Evolutionary conservation across 2,888 invertebrate species (phyloP), one percentile per base, ranked within the genome.

Genomic region (Acholoe squamosa): DNA sequence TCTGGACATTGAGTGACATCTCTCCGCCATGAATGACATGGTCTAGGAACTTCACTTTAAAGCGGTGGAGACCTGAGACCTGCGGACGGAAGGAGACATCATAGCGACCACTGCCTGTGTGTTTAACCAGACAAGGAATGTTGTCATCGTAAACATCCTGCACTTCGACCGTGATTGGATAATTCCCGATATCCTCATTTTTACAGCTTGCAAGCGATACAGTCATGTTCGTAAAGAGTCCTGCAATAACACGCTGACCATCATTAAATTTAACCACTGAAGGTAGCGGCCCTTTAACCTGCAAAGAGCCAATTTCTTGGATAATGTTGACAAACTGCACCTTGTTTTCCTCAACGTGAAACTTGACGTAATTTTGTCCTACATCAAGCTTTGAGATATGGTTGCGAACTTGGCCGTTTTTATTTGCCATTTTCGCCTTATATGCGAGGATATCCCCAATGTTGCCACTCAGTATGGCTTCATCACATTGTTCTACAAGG

Each of bases 81-180:
- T 91, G 89, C n/a, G 93, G 92, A 16, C 92, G 76, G 43, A 92
- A 92, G n/a, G 90, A 91, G 16, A 91, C 89, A 16, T 92, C 91
- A 76, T 93, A 93, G 22, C 61, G 52, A n/a, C 92, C 93, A n/a
- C 88, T 56, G 28, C 89, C 84, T 16, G 67, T 71, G 54, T 91
- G 80, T 54, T 92, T 84, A 22, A 91, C 61, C 43, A 84, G n/a
- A 34, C 89, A 89, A 14, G 91, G 91, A 22, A 93, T 84, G 25
- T 84, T 89, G 76, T 93, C 92, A 25, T 92, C 92, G 52, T 91
- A 84, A 16, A 90, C 84, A 84, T 93, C 93, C 1, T 67, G 67
- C 16, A 93, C 91, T 51, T 91, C 92, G 25, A 92, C 91, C 3
- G 71, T 86, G 33, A 93, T 56, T 0, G 92, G 93, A 56, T 92